Evolutionary conservation across 2,888 invertebrate species (phyloP), one percentile per base, ranked within the genome.

Genomic region (Cyclophora albipunctata): DNA sequence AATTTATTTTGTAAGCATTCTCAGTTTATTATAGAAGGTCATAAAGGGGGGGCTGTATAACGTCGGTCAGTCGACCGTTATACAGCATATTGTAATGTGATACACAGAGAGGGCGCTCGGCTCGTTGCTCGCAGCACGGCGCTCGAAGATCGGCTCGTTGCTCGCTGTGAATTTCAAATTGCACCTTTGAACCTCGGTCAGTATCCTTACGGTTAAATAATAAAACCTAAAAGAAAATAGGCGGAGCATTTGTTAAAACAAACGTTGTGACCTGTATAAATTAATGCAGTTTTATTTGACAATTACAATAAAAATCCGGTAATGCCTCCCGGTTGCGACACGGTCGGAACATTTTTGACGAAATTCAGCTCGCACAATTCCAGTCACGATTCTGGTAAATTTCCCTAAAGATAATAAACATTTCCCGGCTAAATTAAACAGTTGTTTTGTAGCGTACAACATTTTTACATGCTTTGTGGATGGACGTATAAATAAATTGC

Each of bases 391-490:
- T 73, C 67, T 60, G 75, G 69, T 75, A 75, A 82, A 83, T 84
- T 82, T 82, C 79, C 81, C 82, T 76, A 78, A 84, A 82, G 82
- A 81, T 83, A 83, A 84, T 81, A 81, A 82, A 82, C 76, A 78
- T 76, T 72, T 75, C 70, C 62, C 64, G 75, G 74, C 70, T 73
- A 79, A 84, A 82, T 83, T 80, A 81, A 82, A 81, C 81, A 76
- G 75, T 75, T 76, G 75, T 76, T 75, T 68, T 65, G 69, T 64
- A 47, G 53, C 51, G 47, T 51, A 52, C 47, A 45, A 54, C 46
- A 49, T 58, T 58, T 56, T 58, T 62, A 59, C 52, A 58, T 51
- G 42, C 49, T 51, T 52, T 52, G 47, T 40, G 47, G 45, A 52
- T 50, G 20, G 20, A 20, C 20, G 52, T 53, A 3, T 40, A 40